phyloP scores from a whole-genome alignment of 2,888 invertebrate genomes.

The Rhagophthalmus giganteus region DNA sequence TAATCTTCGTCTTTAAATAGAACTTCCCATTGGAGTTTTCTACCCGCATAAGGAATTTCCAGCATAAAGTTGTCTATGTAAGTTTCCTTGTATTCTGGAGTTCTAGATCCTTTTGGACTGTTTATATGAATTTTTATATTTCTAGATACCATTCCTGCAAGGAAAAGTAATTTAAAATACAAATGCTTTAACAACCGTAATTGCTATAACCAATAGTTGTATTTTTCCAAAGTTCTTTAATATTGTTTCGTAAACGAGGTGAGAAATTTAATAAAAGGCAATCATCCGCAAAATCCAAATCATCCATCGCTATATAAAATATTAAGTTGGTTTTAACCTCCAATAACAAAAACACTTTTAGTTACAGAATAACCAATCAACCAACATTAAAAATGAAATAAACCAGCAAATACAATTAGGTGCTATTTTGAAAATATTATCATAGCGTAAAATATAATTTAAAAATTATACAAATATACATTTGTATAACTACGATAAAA shows the following conservation, averaged over 20 bases:
- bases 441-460: too few relatives aligned
- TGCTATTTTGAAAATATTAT: too few relatives aligned
- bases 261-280: slow-evolving; percentile 38
- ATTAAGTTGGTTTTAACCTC: neutral
- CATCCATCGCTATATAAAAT: slow-evolving; percentile 23
- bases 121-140: slow-evolving; percentile 14
- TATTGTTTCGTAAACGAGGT: slow-evolving; percentile 38
- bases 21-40: slow-evolving; percentile 69
- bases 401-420: too few relatives aligned
- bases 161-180: neutral
- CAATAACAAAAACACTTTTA: too few relatives aligned
- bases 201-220: slow-evolving; percentile 42
- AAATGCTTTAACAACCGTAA: neutral
- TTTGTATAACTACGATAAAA: too few relatives aligned
- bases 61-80: slow-evolving; percentile 60
- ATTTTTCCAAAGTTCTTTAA: slow-evolving; percentile 38
- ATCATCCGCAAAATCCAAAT: slow-evolving; percentile 13
- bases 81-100: slow-evolving; percentile 45
- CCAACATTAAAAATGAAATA: too few relatives aligned
- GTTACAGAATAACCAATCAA: too few relatives aligned
- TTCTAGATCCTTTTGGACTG: neutral
- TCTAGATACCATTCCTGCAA: slow-evolving; percentile 38
- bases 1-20: slow-evolving; percentile 63
- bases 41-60: slow-evolving; percentile 71
- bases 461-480: too few relatives aligned